phyloP scores from a whole-genome alignment of 2,113 vertebrate species.

The Gymnarchus niloticus region DNA sequence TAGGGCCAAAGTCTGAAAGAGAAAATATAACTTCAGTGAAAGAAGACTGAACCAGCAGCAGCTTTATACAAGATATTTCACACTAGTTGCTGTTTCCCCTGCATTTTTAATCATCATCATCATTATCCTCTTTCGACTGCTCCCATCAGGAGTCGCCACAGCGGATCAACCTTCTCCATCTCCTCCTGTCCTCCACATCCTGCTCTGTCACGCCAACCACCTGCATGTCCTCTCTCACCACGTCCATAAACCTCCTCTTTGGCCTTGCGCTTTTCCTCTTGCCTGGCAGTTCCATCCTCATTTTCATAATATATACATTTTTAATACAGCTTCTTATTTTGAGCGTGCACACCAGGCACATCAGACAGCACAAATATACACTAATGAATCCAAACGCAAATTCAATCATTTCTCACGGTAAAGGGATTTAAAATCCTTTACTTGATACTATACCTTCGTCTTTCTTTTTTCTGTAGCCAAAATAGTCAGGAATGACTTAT shows the following conservation, averaged over 20 bases:
- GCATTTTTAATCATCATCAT: not conserved
- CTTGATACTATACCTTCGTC: not conserved
- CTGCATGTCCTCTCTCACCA: no score
- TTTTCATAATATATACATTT: no score
- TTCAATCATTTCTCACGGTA: not conserved
- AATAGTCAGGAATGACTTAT: slow-evolving; percentile 8
- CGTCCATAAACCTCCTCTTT: no score
- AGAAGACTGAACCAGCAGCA: not conserved
- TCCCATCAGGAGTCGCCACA: no score
- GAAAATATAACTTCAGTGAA: slow-evolving; percentile 22
- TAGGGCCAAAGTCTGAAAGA: slow-evolving; percentile 18
- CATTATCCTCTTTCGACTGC: no score
- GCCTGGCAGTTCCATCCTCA: no score
- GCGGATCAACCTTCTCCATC: no score
- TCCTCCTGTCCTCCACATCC: no score
- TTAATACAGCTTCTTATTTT: not conserved
- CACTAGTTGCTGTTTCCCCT: not conserved
- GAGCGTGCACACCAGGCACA: not conserved
- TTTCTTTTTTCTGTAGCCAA: not conserved
- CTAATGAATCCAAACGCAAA: not conserved
- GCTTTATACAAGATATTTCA: not conserved
- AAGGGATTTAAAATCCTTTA: not conserved
- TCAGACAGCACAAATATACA: not conserved
- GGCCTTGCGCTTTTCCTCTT: no score
- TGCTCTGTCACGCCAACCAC: no score